Conservation (phyloP, 2,113 vertebrate species). For the Neopipo cinnamomea region DNA sequence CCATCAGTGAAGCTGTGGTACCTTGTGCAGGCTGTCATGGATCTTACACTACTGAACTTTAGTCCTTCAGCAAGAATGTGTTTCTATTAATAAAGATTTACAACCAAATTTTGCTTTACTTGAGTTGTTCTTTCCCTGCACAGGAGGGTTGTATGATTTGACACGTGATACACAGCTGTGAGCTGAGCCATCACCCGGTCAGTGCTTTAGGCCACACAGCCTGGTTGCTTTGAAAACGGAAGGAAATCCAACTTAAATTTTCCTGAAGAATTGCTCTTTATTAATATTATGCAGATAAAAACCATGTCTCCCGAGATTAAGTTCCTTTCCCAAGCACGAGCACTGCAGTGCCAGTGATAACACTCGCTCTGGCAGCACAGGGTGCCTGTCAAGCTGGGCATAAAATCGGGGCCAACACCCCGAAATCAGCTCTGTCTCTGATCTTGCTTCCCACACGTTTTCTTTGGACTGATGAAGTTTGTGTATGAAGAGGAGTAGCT, state of each 20-base stretch:
- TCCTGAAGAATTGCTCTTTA: conserved; percentile 39
- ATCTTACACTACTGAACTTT: conserved; percentile 55
- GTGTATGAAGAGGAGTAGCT: not conserved
- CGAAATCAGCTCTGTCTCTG: not conserved
- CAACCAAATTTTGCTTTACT: conserved; percentile 34
- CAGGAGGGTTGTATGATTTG: not conserved
- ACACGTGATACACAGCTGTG: not conserved
- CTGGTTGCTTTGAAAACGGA: not conserved
- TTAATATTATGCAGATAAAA: conserved; percentile 30
- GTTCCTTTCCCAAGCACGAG: not conserved
- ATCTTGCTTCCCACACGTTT: not conserved
- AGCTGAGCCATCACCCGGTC: not conserved
- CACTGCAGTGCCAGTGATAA: not conserved
- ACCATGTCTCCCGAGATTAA: not conserved
- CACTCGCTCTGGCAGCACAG: not conserved
- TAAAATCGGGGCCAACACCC: not conserved
- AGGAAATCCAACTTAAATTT: not conserved
- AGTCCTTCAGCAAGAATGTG: conserved; percentile 65
- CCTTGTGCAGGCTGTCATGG: conserved; percentile 51
- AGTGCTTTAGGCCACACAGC: not conserved
- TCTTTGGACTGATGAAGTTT: not conserved
- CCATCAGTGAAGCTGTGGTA: conserved; percentile 55
- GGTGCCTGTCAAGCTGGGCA: not conserved
- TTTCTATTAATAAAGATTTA: conserved; percentile 82
- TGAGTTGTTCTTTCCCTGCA: not conserved